phyloP scores from a whole-genome alignment of 1,140 invertebrate genomes.

The Maniola jurtina region DNA sequence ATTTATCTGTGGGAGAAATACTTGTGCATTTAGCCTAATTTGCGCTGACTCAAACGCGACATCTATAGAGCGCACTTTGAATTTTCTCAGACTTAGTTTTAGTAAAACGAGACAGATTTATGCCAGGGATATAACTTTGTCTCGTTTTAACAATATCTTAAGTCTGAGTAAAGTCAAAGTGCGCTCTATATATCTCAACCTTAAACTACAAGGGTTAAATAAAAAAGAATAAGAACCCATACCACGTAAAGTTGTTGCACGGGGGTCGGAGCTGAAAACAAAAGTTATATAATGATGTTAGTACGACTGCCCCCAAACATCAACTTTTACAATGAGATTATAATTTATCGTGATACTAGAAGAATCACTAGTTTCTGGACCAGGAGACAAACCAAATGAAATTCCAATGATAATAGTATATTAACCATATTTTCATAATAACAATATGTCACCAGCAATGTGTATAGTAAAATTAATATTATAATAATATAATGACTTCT shows the following conservation, averaged over 20 bases:
- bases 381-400: background rate
- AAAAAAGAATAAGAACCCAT: conserved; percentile 30
- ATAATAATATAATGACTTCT: no score
- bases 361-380: background rate
- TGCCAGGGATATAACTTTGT: no score
- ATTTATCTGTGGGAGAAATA: no score
- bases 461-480: background rate
- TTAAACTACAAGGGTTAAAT: conserved; percentile 17
- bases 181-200: no score
- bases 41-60: no score
- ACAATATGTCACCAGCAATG: conserved; percentile 2
- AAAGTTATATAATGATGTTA: conserved; percentile 23
- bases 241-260: conserved; percentile 37
- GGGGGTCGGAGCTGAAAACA: conserved; percentile 35
- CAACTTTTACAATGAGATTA: conserved; percentile 19
- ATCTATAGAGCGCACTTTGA: no score
- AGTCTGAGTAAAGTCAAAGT: no score
- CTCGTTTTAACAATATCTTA: no score
- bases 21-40: no score
- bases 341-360: background rate
- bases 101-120: no score
- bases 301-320: conserved; percentile 20
- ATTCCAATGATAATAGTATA: background rate
- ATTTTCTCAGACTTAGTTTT: no score
- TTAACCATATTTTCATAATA: no score